phyloP scores from a whole-genome alignment of 2,888 invertebrate genomes.

The Nebria salina region DNA sequence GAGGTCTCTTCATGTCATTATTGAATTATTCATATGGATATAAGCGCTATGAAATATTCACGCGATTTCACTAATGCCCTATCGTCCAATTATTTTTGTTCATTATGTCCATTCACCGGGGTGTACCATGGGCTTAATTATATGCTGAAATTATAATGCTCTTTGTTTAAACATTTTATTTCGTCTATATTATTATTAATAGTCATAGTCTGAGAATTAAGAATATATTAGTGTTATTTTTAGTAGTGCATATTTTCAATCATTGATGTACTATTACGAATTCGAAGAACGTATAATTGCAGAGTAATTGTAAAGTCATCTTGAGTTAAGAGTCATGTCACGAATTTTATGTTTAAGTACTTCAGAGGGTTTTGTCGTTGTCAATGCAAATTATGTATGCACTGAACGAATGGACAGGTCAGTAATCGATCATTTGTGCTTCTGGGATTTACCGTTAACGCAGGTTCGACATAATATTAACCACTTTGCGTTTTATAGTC shows the following conservation, averaged over 20 bases:
- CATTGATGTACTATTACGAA: neutral
- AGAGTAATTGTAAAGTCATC: neutral
- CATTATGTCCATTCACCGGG: slow-evolving; percentile 20
- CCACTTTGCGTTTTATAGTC: slow-evolving; percentile 5
- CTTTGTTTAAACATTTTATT: slow-evolving; percentile 1
- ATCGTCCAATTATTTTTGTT: slow-evolving; percentile 26
- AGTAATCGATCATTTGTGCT: slow-evolving; percentile 30
- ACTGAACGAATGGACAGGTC: slow-evolving; percentile 8
- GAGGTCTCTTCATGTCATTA: slow-evolving; percentile 18
- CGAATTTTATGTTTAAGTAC: neutral
- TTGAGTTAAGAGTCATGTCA: neutral
- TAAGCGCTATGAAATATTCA: slow-evolving; percentile 29
- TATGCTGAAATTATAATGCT: neutral
- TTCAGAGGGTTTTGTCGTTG: neutral
- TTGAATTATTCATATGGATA: slow-evolving; percentile 27
- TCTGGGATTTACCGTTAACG: slow-evolving; percentile 23
- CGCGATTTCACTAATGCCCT: slow-evolving; percentile 22
- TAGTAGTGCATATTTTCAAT: too few species aligned
- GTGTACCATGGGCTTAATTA: slow-evolving; percentile 9
- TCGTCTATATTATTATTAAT: neutral
- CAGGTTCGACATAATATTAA: slow-evolving; percentile 9
- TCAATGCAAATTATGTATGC: slow-evolving; percentile 8
- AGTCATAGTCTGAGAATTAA: too few species aligned
- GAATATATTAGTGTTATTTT: too few species aligned
- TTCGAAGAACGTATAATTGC: neutral